Evolutionary conservation across 2,113 vertebrate genomes (phyloP), one percentile per base, ranked within the genome.

Genomic region (Deroptyus accipitrinus): DNA sequence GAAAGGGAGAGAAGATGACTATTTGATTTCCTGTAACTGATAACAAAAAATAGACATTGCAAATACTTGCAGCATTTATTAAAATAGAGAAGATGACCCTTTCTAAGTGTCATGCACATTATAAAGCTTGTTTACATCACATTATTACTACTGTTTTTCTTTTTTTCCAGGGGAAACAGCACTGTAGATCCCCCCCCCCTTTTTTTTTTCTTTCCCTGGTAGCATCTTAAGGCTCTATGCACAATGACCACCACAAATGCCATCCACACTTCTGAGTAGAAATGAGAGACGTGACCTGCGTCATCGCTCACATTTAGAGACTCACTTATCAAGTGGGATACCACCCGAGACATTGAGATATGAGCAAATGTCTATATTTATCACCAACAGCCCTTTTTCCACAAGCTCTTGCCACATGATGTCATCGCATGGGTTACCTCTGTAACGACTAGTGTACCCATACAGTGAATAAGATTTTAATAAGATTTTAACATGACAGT

Each of bases 331-430:
- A 78, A 93, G 27, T 44, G 82, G 63, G 54, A 86, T 74, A 63
- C 59, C 57, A 73, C 33, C 57, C 3, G 6, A 64, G 88, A 41
- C 83, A 62, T 83, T 93, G 86, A 86, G 59, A 80, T 81, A 67
- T 94, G 91, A 97, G 51, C 70, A 44, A 55, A 90, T 41, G 35
- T 75, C 95, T 97, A 89, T 92, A 75, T 92, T 94, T 97, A 91
- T 82, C 89, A 88, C 48, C 79, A 83, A 18, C 54, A 86, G 37
- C 46, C 57, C 49, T 79, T 83, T 88, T 86, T 81, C 90, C 88
- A 88, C 35, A 41, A 62, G 23, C 89, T 68, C 93, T 31, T 93
- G 81, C 86, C 87, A 82, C 28, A 61, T 94, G 92, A 87, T 94
- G 88, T 76, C 84, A 83, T 49, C 62, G 61, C 8, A 4, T 85